Conservation (phyloP, 1,140 invertebrate genomes). For the Zaprionus lachaisei region DNA sequence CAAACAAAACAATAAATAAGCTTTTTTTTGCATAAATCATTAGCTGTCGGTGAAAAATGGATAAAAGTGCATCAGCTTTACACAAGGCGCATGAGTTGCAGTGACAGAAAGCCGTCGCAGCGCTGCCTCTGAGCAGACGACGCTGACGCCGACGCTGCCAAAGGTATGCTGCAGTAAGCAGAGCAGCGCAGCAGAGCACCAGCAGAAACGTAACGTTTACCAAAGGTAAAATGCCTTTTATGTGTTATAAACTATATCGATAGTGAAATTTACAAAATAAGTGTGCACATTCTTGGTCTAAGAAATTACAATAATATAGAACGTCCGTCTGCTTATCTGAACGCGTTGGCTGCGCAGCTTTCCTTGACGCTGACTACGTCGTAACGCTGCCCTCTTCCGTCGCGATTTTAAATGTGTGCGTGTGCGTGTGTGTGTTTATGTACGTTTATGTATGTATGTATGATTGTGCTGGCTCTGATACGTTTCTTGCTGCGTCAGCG, state of each 20-base stretch:
- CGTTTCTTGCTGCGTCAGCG: slow-evolving; percentile 41
- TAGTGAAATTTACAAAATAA: slow-evolving; percentile 12
- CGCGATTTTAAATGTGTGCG: slow-evolving; percentile 24
- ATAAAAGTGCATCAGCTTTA: slow-evolving; percentile 53
- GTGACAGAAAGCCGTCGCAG: slow-evolving; percentile 49
- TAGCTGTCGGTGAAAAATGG: slow-evolving; percentile 40
- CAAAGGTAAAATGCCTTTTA: slow-evolving; percentile 63
- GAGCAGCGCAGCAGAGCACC: slow-evolving; percentile 42
- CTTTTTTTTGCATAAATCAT: slow-evolving; percentile 31
- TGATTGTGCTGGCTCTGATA: slow-evolving; percentile 39
- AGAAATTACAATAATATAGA: slow-evolving; percentile 28
- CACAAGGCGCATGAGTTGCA: slow-evolving; percentile 56
- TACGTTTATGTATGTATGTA: slow-evolving; percentile 18
- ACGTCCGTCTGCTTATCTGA: slow-evolving; percentile 41
- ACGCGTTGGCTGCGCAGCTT: slow-evolving; percentile 38
- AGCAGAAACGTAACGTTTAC: slow-evolving; percentile 70
- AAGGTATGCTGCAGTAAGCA: slow-evolving; percentile 55
- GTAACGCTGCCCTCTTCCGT: slow-evolving; percentile 32
- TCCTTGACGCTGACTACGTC: slow-evolving; percentile 30
- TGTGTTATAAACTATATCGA: slow-evolving; percentile 33
- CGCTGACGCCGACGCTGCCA: slow-evolving; percentile 37
- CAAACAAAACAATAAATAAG: slow-evolving; percentile 29
- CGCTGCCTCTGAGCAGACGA: slow-evolving; percentile 38
- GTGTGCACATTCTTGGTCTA: not conserved
- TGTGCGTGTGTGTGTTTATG: slow-evolving; percentile 7